A percentile compares a stretch with the other conserved stretches of the same genome.
phyloP scores from a whole-genome alignment of 2,797 vertebrate species.

The Chelmon rostratus region DNA sequence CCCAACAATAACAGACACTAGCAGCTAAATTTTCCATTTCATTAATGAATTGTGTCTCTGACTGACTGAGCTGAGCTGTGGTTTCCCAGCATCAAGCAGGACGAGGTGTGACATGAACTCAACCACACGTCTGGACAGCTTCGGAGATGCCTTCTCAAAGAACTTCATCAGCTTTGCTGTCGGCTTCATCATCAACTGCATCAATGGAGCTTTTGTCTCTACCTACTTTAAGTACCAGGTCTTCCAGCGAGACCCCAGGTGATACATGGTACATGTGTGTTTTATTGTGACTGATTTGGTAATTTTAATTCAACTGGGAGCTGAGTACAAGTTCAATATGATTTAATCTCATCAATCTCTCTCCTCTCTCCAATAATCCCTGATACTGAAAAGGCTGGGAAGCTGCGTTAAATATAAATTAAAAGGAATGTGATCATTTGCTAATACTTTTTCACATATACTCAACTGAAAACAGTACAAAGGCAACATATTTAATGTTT shows the following conservation, averaged over 20 bases:
- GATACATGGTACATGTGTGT: neutral
- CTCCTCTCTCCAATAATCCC: too few relatives aligned
- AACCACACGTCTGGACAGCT: constrained; percentile 36
- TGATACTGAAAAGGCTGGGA: too few relatives aligned
- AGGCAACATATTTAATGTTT: too few relatives aligned
- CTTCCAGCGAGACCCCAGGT: constrained; percentile 67
- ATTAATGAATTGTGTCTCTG: neutral
- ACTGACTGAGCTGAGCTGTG: neutral
- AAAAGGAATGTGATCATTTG: too few relatives aligned
- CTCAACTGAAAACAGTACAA: too few relatives aligned
- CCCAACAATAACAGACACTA: neutral
- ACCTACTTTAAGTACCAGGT: constrained; percentile 58
- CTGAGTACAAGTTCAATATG: neutral
- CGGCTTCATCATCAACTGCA: constrained; percentile 57
- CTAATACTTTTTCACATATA: neutral
- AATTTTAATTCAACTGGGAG: neutral
- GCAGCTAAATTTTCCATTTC: neutral
- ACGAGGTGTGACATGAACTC: constrained; percentile 62
- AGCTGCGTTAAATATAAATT: too few relatives aligned
- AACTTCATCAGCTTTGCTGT: constrained; percentile 61
- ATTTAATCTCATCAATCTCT: neutral
- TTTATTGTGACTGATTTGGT: neutral
- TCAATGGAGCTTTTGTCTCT: constrained; percentile 72
- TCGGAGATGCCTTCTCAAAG: constrained; percentile 43
- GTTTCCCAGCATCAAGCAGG: neutral